Base-by-base conservation (phyloP, 37 sponge, comb jelly and placozoan genomes). In the Amphimedon queenslandica region DNA sequence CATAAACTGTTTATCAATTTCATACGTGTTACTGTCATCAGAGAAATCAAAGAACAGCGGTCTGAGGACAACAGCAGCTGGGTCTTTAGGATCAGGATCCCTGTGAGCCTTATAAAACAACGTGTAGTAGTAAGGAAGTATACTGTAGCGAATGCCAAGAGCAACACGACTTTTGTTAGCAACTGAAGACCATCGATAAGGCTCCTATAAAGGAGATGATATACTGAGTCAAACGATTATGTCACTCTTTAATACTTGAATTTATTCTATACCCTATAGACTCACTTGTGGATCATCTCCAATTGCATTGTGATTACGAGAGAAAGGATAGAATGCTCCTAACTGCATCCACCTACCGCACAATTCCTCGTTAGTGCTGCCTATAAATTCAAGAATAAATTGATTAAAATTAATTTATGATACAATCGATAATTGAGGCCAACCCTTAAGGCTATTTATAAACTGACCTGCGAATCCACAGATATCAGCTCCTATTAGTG, bases 11-110 rank as follows among this genome's bases (percentile, higher is more conserved):
- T 41, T 57, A 55, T 94, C 88, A 64, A 90, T 86, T 29, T 34
- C n/a, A 35, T 69, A 75, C 3, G 95, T 80, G 13, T 72, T 77
- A 5, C 18, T 5, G 66, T 94, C 95, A 11, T 13, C 58, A 0
- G 88, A 79, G 56, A 94, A 94, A 69, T 90, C 88, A 64, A 94
- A 94, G 80, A 94, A 94, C 36, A 94, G 72, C 20, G 95, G 91
- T 67, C 85, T 75, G 30, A 71, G 33, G n/a, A 92, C 93, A 37
- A 84, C 72, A 25, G 87, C 80, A 24, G 88, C 27, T 36, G 89
- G 89, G n/a, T 36, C 36, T 35, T 36, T 35, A 20, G 53, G 29
- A 68, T 58, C 55, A 11, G 70, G 77, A 1, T 67, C 31, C 2
- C 66, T 29, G 28, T 80, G 72, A 37, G 79, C 79, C 74, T 78